Evolutionary conservation across 1,140 invertebrate species (phyloP).

Genomic region (Scaptomyza pallida): DNA sequence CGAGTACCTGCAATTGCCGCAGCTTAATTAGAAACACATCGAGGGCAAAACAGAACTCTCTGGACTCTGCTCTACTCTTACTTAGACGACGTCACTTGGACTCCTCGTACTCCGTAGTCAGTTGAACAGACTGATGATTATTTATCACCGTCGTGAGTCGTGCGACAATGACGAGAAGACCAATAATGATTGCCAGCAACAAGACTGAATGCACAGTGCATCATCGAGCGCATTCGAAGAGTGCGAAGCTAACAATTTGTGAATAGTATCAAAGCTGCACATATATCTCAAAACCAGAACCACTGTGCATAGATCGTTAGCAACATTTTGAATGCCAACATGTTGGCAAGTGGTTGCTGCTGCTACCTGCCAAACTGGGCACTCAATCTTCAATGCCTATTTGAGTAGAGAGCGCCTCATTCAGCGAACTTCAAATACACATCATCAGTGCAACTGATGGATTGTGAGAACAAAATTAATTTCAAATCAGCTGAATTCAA

Average conservation of each 20-base stretch:
- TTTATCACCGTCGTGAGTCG: conserved; percentile 82
- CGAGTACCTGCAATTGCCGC: conserved; percentile 70
- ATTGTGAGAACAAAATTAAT: conserved; percentile 70
- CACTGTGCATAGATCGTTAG: conserved; percentile 66
- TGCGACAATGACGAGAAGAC: conserved; percentile 77
- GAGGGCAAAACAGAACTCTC: conserved; percentile 35
- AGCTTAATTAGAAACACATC: conserved; percentile 73
- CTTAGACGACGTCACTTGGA: conserved; percentile 8
- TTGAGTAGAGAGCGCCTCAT: conserved; percentile 43
- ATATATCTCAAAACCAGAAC: neutral
- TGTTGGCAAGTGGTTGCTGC: conserved; percentile 55
- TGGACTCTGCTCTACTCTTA: conserved; percentile 25
- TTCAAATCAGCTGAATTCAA: conserved; percentile 23
- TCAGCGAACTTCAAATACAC: conserved; percentile 43
- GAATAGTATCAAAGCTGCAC: neutral
- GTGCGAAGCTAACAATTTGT: no score
- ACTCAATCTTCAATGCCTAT: conserved; percentile 60
- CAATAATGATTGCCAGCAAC: conserved; percentile 37
- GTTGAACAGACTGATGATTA: conserved; percentile 66
- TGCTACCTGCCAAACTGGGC: conserved; percentile 34
- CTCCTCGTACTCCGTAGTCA: conserved; percentile 18
- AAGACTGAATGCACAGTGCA: conserved; percentile 18
- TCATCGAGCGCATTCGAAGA: neutral
- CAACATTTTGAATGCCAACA: conserved; percentile 69
- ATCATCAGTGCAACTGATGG: conserved; percentile 58